These are phyloP conservation scores for Opisthocomus hoazin DNA, from an alignment of 2,113 vertebrate genomes.

Conservation along the genomic window DNA sequence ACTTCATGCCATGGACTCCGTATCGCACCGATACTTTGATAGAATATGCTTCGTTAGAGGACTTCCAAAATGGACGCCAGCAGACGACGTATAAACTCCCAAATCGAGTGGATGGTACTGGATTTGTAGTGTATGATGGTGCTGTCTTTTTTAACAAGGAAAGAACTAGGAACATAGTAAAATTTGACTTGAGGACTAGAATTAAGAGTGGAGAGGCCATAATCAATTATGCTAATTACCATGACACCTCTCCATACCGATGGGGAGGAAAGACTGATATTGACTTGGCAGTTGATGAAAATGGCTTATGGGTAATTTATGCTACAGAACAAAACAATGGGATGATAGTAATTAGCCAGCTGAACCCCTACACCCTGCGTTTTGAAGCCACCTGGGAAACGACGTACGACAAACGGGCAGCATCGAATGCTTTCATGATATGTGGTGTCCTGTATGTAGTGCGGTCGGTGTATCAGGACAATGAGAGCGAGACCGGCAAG, in stretches of 20 bases:
- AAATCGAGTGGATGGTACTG: constrained; percentile 95
- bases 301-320: constrained; percentile 98
- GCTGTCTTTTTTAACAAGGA: constrained; percentile 99
- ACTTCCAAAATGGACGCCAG: constrained; percentile 92
- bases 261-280: constrained; percentile 99
- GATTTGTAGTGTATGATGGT: constrained; percentile 97
- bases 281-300: constrained; percentile 96
- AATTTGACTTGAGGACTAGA: constrained; percentile 97
- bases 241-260: constrained; percentile 96
- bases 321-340: constrained; percentile 98
- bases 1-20: constrained; percentile 99
- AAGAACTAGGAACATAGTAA: constrained; percentile 96
- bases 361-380: constrained; percentile 97
- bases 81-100: constrained; percentile 97
- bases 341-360: constrained; percentile 97
- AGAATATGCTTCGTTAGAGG: constrained; percentile 93
- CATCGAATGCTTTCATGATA: constrained; percentile 98
- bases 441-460: constrained; percentile 97
- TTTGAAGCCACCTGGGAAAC: constrained; percentile 99
- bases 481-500: constrained; percentile 95
- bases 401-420: constrained; percentile 91
- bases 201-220: constrained; percentile 99
- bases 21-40: constrained; percentile 97
- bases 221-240: constrained; percentile 99
- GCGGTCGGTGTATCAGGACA: constrained; percentile 96